These are phyloP conservation scores for Callyntrura sp. DNA, from an alignment of 2,888 invertebrate species.

Conservation along the genomic window DNA sequence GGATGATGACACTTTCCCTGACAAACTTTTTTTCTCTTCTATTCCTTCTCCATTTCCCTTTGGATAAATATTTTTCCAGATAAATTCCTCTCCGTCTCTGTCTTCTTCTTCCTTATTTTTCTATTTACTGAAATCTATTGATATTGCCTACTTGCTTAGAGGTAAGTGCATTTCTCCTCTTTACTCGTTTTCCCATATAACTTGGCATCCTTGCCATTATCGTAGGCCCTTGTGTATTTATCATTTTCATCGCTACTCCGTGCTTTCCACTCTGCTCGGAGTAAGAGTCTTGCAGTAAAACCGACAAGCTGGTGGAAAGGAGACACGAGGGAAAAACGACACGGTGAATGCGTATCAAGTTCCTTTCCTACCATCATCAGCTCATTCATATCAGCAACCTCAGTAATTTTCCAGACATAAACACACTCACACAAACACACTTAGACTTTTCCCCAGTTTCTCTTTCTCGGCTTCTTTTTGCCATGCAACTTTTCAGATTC, in stretches of 20 bases:
- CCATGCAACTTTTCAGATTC: neutral
- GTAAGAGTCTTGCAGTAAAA: no score
- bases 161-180: no score
- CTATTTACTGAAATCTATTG: neutral
- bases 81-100: neutral
- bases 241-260: neutral
- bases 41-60: neutral
- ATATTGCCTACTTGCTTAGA: neutral
- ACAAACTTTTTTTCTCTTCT: neutral
- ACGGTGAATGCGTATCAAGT: neutral
- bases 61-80: neutral
- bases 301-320: no score
- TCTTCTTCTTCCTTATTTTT: neutral
- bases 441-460: neutral
- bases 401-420: neutral
- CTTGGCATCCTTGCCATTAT: no score
- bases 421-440: neutral
- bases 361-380: neutral
- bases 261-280: no score
- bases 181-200: no score
- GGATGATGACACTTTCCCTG: neutral
- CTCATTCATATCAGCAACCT: neutral
- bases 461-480: neutral
- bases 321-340: no score
- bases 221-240: neutral